phyloP scores from a whole-genome alignment of 2,113 vertebrate species.

The Eupsittula cactorum region DNA sequence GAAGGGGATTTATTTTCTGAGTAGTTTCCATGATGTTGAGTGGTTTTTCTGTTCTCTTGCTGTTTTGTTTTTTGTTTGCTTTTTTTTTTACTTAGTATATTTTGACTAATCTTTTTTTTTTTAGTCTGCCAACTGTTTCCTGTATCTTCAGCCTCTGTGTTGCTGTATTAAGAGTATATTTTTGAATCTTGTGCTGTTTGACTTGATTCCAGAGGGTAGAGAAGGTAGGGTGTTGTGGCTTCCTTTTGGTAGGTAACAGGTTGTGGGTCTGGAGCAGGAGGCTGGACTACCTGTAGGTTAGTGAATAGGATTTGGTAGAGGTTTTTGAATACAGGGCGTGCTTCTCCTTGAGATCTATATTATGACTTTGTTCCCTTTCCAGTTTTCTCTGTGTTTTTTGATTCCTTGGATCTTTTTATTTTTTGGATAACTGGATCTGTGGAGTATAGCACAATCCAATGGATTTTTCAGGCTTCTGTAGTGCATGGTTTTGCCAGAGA shows the following conservation, averaged over 20 bases:
- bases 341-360: not conserved
- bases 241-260: constrained; percentile 49
- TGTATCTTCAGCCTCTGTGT: constrained; percentile 7
- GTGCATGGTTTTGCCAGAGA: not conserved
- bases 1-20: constrained; percentile 23
- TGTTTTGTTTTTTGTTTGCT: not conserved
- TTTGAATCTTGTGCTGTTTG: constrained; percentile 34
- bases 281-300: not conserved
- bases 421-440: not conserved
- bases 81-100: not conserved
- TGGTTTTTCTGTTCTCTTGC: constrained; percentile 25
- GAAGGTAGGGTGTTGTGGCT: constrained; percentile 5
- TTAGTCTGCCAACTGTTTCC: constrained; percentile 23
- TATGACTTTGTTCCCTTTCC: not conserved
- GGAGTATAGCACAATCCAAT: not conserved
- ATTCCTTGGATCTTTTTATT: not conserved
- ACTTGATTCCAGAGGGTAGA: constrained; percentile 18
- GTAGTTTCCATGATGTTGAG: constrained; percentile 45
- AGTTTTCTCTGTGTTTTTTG: not conserved
- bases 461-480: not conserved
- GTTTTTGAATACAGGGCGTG: not conserved
- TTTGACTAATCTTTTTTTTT: constrained; percentile 61
- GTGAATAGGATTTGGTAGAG: not conserved
- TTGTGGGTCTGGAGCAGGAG: constrained; percentile 29
- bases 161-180: constrained; percentile 19